Evolutionary conservation across 2,113 vertebrate species (phyloP), one percentile per base, ranked within the genome.

Genomic region (Macrotis lagotis): DNA sequence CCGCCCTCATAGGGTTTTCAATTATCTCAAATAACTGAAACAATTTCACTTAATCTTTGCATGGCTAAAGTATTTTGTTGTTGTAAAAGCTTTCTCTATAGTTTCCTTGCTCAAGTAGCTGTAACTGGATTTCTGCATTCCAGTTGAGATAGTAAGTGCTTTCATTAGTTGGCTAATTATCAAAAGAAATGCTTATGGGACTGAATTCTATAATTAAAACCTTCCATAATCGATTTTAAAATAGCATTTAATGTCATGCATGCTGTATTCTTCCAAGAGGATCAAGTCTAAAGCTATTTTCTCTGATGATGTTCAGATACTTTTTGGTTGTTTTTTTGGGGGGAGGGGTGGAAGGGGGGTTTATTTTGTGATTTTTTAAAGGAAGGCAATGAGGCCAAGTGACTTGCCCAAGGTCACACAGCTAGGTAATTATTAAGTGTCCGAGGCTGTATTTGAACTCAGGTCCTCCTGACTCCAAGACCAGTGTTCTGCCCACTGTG

Each of bases 21-120:
- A 19, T 26, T 90, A 92, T 90, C 25, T 89, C 47, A 95, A 88
- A 91, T 83, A 44, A 49, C 8, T 37, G 19, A 91, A 90, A 92
- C 0, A 53, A 48, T 53, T 55, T 94, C 3, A 50, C 3, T 59
- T 88, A 47, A 92, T 83, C 22, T 91, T 93, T 96, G 51, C 11
- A 74, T 47, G 92, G 16, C 89, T 93, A 47, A 92, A 8, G 0
- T 8, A 90, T 91, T 93, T 94, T 51, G 9, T 49, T 59, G 22
- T 95, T 1, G 14, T n/a, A 90, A 88, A 53, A 93, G 52, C 10
- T 55, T 51, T 44, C 53, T 44, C 1, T 4, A 0, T 88, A 6
- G 4, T 19, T 95, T 91, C 94, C 24, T 48, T 31, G 49, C 11
- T 25, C 26, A 91, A 16, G 11, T 26, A 89, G 12, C 51, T 90